phyloP scores from a whole-genome alignment of 2,113 vertebrate species.

The Planiliza haematocheilus region DNA sequence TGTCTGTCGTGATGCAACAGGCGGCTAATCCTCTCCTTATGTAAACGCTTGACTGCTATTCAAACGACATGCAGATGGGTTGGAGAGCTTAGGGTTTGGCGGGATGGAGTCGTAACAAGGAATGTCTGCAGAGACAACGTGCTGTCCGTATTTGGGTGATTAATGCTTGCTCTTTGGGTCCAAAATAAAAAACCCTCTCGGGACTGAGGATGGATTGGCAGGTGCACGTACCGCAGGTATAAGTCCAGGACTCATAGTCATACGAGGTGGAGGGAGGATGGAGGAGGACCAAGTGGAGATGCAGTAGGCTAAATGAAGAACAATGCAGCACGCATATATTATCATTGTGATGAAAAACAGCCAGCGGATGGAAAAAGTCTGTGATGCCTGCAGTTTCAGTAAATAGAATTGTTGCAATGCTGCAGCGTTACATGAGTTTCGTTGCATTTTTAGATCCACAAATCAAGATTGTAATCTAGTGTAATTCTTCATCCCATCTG shows the following conservation, averaged over 20 bases:
- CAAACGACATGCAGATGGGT: conserved; percentile 73
- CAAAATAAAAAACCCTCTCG: conserved; percentile 34
- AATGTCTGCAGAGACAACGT: conserved; percentile 54
- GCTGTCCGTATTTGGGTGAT: conserved; percentile 63
- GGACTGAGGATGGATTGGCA: conserved; percentile 15
- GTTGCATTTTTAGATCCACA: too few species aligned
- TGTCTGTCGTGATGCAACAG: conserved; percentile 70
- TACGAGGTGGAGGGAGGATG: neutral
- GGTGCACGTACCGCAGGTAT: conserved; percentile 1
- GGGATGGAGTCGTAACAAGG: conserved; percentile 58
- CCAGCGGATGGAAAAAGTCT: conserved; percentile 1
- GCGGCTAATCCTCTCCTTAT: conserved; percentile 77
- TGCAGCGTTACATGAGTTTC: neutral
- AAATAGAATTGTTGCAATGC: neutral
- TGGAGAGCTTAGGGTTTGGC: conserved; percentile 64
- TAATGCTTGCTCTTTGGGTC: conserved; percentile 49
- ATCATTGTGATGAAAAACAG: conserved; percentile 7
- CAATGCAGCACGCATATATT: conserved; percentile 26
- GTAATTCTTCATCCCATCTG: neutral
- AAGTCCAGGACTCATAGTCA: conserved; percentile 19
- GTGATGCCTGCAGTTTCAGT: conserved; percentile 18
- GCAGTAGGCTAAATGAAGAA: conserved; percentile 9
- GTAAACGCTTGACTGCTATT: conserved; percentile 76
- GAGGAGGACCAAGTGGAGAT: conserved; percentile 13
- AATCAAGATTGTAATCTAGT: neutral